Conservation (phyloP, 2,888 invertebrate species). For the Mythimna vitellina region DNA sequence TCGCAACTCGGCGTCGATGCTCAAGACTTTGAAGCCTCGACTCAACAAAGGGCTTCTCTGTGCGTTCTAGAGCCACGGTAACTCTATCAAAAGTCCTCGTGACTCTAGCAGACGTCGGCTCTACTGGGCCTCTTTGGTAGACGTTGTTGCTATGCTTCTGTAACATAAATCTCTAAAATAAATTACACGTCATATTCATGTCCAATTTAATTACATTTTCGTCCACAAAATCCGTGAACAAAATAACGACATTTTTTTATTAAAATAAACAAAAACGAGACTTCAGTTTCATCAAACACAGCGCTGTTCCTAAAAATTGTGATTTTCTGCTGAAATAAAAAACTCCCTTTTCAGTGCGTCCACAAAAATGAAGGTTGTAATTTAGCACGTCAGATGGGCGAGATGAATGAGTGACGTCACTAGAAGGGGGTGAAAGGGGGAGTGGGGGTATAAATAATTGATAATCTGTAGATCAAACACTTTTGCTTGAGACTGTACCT, state of each 20-base stretch:
- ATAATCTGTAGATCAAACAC: slow-evolving; percentile 66
- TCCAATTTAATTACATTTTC: slow-evolving; percentile 7
- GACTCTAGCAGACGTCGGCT: no score
- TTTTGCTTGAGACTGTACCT: slow-evolving; percentile 52
- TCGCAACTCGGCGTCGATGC: no score
- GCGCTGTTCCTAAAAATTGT: slow-evolving; percentile 15
- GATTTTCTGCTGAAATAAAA: slow-evolving; percentile 21
- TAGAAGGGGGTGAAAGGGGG: slow-evolving; percentile 40
- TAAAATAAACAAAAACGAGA: slow-evolving; percentile 19
- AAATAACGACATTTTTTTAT: slow-evolving; percentile 5
- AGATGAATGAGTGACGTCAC: slow-evolving; percentile 74
- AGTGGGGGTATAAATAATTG: slow-evolving; percentile 67
- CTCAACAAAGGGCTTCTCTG: no score
- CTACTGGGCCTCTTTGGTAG: no score
- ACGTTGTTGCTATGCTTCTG: background rate
- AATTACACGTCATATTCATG: background rate
- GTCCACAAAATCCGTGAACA: background rate
- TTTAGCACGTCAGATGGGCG: slow-evolving; percentile 67
- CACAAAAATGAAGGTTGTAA: slow-evolving; percentile 68
- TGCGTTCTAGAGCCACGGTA: no score
- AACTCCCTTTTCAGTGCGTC: slow-evolving; percentile 19
- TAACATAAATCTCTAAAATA: background rate
- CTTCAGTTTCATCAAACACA: slow-evolving; percentile 38
- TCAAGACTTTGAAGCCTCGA: no score
- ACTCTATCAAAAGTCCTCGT: no score